phyloP scores from a whole-genome alignment of 2,113 vertebrate species.

The Atlantisia rogersi region DNA sequence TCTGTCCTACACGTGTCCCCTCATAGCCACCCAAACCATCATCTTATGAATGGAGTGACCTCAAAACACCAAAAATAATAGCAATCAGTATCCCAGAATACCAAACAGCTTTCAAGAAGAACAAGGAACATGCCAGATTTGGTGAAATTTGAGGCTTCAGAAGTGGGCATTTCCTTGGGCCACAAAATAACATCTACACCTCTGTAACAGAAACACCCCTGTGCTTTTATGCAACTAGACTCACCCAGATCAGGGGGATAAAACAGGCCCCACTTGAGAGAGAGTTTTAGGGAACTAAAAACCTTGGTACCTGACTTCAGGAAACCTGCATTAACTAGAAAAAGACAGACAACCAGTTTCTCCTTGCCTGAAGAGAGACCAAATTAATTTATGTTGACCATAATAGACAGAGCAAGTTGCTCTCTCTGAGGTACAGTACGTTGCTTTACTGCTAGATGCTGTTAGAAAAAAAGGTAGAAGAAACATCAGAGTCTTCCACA shows the following conservation, averaged over 20 bases:
- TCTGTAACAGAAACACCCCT: neutral
- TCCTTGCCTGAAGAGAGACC: neutral
- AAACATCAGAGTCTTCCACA: neutral
- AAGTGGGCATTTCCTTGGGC: neutral
- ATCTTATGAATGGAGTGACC: neutral
- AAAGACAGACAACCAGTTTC: neutral
- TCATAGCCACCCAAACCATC: neutral
- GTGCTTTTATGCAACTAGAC: neutral
- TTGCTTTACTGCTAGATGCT: neutral
- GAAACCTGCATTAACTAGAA: neutral
- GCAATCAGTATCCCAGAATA: neutral
- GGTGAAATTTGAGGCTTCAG: neutral
- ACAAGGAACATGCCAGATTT: neutral
- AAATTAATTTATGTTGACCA: neutral
- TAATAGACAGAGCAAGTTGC: neutral
- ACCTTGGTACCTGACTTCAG: neutral
- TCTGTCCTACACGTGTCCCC: neutral
- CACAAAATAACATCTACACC: neutral
- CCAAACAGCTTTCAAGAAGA: rapidly evolving
- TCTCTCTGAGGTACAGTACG: neutral
- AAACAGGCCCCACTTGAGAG: neutral
- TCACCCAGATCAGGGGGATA: neutral
- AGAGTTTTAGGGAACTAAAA: neutral
- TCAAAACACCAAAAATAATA: neutral
- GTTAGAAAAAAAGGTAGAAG: neutral